These are phyloP conservation scores for Pandion haliaetus DNA, from an alignment of 2,113 vertebrate species.

Conservation along the genomic window DNA sequence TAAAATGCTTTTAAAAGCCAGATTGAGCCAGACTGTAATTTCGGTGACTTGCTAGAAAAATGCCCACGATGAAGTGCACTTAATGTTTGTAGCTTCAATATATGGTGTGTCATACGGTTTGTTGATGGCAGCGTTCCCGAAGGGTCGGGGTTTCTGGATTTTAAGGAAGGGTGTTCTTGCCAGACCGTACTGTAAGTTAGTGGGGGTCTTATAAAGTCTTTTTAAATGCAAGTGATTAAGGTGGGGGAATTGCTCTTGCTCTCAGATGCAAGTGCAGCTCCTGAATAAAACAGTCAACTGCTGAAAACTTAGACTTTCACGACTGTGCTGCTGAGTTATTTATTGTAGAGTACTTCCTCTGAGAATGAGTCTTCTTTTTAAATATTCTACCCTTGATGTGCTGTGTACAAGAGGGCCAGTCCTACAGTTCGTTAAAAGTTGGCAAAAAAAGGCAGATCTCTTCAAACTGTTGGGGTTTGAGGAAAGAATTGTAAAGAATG, in stretches of 20 bases:
- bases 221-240: background rate
- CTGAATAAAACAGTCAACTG: background rate
- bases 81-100: background rate
- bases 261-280: background rate
- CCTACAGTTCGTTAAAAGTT: background rate
- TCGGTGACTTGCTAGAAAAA: background rate
- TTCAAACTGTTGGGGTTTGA: conserved; percentile 29
- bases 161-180: background rate
- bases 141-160: background rate
- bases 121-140: background rate
- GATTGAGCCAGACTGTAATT: background rate
- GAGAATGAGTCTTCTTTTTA: background rate
- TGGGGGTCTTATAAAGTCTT: background rate
- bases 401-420: background rate
- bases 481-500: background rate
- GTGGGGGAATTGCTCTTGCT: background rate
- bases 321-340: background rate
- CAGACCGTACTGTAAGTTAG: background rate
- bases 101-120: background rate
- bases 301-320: background rate
- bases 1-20: background rate
- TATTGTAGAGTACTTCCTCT: background rate
- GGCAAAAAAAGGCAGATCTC: conserved; percentile 18
- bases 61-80: background rate
- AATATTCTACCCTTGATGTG: background rate